phyloP scores from a whole-genome alignment of 2,888 invertebrate genomes.

The Luperina nickerlii region DNA sequence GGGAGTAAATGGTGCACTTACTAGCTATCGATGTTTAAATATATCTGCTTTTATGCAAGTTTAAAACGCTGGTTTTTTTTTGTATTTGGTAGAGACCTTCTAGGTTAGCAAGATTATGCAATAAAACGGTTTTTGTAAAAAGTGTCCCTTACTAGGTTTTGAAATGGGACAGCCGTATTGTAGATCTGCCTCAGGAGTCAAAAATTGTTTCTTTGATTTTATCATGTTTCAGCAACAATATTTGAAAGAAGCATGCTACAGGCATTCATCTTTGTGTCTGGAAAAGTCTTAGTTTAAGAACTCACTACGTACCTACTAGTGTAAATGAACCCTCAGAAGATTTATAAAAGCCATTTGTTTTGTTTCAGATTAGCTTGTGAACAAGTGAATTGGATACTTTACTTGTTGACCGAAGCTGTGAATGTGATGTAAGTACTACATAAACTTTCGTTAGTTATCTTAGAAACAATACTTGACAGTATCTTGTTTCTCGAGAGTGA shows the following conservation, averaged over 20 bases:
- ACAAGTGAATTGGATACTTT: constrained; percentile 16
- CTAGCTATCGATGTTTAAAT: too few relatives aligned
- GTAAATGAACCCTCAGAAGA: background rate
- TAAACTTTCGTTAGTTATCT: background rate
- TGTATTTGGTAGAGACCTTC: too few relatives aligned
- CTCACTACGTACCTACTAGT: background rate
- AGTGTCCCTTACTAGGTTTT: too few relatives aligned
- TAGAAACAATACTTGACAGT: background rate
- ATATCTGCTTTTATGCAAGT: too few relatives aligned
- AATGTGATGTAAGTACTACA: constrained; percentile 48
- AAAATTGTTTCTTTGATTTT: background rate
- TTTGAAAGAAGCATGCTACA: constrained; percentile 1
- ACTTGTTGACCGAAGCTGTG: constrained; percentile 35
- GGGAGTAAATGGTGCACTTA: too few relatives aligned
- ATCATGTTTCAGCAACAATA: background rate
- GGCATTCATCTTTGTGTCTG: background rate
- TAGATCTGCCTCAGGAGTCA: background rate
- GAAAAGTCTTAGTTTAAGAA: background rate
- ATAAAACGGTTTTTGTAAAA: too few relatives aligned
- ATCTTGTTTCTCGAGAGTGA: background rate
- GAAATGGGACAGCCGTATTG: too few relatives aligned
- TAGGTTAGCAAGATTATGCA: too few relatives aligned
- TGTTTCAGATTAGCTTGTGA: constrained; percentile 44
- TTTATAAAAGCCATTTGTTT: constrained; percentile 18
- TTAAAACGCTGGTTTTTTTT: too few relatives aligned